These are phyloP conservation scores for Pheosia tremula DNA, from an alignment of 2,888 invertebrate genomes.

Conservation along the genomic window DNA sequence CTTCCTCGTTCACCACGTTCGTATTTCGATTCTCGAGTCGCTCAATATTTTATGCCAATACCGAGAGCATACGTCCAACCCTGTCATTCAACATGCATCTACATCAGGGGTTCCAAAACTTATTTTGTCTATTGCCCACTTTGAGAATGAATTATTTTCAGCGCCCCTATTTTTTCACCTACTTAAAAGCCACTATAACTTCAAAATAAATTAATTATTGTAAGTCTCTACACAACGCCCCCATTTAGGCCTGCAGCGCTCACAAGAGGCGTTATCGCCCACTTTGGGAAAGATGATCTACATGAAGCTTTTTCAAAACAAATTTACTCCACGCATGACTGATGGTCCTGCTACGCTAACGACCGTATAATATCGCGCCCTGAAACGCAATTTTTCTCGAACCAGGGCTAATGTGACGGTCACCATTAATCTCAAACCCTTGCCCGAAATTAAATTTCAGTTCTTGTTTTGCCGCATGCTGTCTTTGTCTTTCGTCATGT, in stretches of 20 bases:
- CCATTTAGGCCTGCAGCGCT: too few species aligned
- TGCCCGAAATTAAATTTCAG: conserved; percentile 34
- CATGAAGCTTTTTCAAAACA: conserved; percentile 44
- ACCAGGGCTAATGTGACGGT: conserved; percentile 59
- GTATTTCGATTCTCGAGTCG: too few species aligned
- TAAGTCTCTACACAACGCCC: too few species aligned
- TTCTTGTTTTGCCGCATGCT: conserved; percentile 10
- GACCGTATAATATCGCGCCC: conserved; percentile 70
- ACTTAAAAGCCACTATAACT: too few species aligned
- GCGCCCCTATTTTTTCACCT: too few species aligned
- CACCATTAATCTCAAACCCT: conserved; percentile 67
- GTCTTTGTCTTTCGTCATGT: conserved; percentile 12
- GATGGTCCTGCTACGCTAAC: conserved; percentile 68
- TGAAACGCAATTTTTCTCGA: conserved; percentile 66
- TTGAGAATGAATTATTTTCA: too few species aligned
- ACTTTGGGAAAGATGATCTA: too few species aligned
- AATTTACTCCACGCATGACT: conserved; percentile 71
- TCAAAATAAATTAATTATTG: too few species aligned
- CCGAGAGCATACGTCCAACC: conserved; percentile 19
- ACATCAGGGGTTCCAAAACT: too few species aligned
- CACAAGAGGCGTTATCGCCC: too few species aligned
- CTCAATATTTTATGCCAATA: neutral
- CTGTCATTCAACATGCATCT: conserved; percentile 35
- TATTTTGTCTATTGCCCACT: too few species aligned
- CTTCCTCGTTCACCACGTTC: too few species aligned